Conservation (phyloP, 30 jellyfish, hydroid and myxozoan species). For the Aurelia coerulea region DNA sequence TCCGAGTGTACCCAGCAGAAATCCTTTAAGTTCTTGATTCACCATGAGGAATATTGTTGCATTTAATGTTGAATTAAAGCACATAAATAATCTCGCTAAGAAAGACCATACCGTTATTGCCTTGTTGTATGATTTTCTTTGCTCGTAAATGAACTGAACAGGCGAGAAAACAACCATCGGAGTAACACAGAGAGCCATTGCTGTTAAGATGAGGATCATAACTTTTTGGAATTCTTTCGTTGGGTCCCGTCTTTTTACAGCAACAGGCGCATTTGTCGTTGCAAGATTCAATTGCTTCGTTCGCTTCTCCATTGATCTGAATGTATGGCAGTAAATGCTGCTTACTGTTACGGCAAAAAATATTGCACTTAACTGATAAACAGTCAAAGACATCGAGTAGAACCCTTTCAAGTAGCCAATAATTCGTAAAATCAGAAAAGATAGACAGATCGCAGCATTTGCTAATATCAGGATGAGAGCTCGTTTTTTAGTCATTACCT, state of each 20-base stretch:
- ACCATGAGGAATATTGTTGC: constrained; percentile 16
- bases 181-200: constrained; percentile 1
- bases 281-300: constrained; percentile 12
- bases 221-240: constrained; percentile 33
- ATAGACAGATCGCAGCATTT: constrained; percentile 1
- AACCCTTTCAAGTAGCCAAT: neutral
- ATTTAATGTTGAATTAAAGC: constrained; percentile 38
- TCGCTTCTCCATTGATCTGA: constrained; percentile 21
- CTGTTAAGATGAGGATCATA: constrained; percentile 5
- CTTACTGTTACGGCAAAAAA: constrained; percentile 4
- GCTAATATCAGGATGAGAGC: constrained; percentile 19
- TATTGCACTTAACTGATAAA: constrained; percentile 11
- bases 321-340: constrained; percentile 28
- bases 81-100: constrained; percentile 25
- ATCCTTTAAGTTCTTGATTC: constrained; percentile 29
- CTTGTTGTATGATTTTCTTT: neutral
- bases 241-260: constrained; percentile 12
- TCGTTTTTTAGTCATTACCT: constrained; percentile 27
- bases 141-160: neutral
- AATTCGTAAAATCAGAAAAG: neutral
- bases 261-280: neutral
- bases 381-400: neutral
- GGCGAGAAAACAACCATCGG: constrained; percentile 29
- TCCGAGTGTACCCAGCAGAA: neutral
- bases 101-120: constrained; percentile 1